Evolutionary conservation across 2,113 vertebrate species (phyloP), one percentile per base, ranked within the genome.

Genomic region (Parus major): DNA sequence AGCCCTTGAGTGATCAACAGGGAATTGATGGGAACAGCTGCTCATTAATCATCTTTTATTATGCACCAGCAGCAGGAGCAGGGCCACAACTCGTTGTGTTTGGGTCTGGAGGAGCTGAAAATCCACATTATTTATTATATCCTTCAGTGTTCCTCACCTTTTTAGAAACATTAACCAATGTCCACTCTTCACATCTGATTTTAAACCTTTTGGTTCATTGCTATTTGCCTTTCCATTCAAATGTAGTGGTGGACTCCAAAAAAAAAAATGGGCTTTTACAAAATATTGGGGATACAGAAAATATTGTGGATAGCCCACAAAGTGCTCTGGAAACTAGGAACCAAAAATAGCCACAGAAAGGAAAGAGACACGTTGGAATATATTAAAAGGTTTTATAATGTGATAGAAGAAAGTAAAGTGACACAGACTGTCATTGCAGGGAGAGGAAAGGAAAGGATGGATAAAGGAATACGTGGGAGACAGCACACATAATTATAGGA

Each of bases 111-210:
- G 49, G 4, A 64, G 78, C 85, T 60, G 71, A 9, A 50, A 73
- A 12, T 23, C 82, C 46, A 22, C 3, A 6, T 65, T 46, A 17
- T 55, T 88, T 50, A 9, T 21, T 44, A 1, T 1, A 23, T 31
- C n/a, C 12, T 8, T 10, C 50, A 2, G 52, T 2, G 20, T 11
- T 41, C 22, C 53, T 87, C 28, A 8, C 2, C 0, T 39, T 27
- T 68, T 86, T 55, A 47, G 11, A 18, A 21, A 20, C 0, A 0
- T 57, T 65, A 55, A 35, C 20, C 52, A 1, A 7, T 5, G 18
- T 29, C 33, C 56, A 2, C 27, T 63, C 33, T 59, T 5, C 50
- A 20, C 24, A 23, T 12, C 29, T 65, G 33, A 8, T 28, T 77
- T 31, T 16, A 80, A 93, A 19, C 5, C 44, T 39, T 39, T 39